These are phyloP conservation scores for Venusia cambrica DNA, from an alignment of 2,888 invertebrate genomes.

Conservation along the genomic window DNA sequence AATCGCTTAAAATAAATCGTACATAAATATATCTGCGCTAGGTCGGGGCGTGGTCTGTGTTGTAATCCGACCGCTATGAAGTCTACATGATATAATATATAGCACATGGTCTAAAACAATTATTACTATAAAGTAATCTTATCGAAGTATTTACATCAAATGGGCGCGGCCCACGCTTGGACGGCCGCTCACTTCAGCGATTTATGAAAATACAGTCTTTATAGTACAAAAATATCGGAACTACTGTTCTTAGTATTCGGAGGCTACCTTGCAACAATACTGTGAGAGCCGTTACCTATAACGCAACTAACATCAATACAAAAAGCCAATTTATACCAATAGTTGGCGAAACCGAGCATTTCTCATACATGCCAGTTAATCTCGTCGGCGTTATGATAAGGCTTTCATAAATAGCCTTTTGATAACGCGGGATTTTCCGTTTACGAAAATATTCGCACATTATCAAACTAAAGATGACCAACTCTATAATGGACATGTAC, in stretches of 20 bases:
- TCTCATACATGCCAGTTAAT: no score
- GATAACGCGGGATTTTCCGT: no score
- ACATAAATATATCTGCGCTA: constrained; percentile 51
- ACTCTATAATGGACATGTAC: no score
- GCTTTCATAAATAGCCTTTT: no score
- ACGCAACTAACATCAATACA: no score
- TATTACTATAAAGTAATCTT: constrained; percentile 76
- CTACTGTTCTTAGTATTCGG: constrained; percentile 13
- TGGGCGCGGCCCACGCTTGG: constrained; percentile 11
- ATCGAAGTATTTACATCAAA: constrained; percentile 58
- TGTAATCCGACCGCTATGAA: constrained; percentile 19
- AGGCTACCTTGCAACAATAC: background rate
- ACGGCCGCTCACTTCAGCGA: constrained; percentile 9
- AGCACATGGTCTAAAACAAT: constrained; percentile 77
- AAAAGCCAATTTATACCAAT: no score
- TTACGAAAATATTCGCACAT: no score
- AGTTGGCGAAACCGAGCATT: no score
- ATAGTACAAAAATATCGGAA: constrained; percentile 24
- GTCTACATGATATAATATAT: constrained; percentile 54
- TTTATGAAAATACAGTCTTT: constrained; percentile 21
- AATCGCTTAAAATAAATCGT: constrained; percentile 56
- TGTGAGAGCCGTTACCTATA: no score
- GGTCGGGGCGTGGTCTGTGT: constrained; percentile 28
- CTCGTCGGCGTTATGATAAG: no score
- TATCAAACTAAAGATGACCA: no score